phyloP scores from a whole-genome alignment of 2,113 vertebrate genomes.

The Zosterops lateralis region DNA sequence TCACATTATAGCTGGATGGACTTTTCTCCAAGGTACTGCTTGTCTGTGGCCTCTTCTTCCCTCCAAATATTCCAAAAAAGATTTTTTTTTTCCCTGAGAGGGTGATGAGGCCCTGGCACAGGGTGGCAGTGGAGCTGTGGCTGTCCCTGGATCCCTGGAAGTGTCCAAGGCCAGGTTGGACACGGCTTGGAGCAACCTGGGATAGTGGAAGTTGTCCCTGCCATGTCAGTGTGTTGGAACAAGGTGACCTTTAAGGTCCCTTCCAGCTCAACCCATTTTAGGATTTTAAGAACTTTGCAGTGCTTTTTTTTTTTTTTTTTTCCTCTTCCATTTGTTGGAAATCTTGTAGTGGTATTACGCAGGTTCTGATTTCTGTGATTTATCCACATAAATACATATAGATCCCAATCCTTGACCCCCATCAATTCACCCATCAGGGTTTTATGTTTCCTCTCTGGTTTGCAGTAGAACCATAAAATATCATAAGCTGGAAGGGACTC shows the following conservation, averaged over 20 bases:
- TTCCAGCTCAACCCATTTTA: not conserved
- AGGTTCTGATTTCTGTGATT: not conserved
- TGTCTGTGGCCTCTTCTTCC: not conserved
- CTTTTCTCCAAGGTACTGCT: not conserved
- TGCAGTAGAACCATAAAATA: not conserved
- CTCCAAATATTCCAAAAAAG: not conserved
- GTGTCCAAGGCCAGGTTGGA: not conserved
- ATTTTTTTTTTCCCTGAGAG: not conserved
- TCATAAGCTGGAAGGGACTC: not conserved
- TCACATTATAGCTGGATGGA: not conserved
- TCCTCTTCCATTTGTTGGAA: not conserved
- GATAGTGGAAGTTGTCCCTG: not conserved
- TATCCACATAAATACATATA: not conserved
- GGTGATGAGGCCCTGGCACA: not conserved
- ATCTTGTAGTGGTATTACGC: not conserved
- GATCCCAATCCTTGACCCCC: not conserved
- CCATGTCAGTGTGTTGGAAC: fast-evolving
- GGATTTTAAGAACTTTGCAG: not conserved
- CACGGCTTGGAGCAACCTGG: fast-evolving
- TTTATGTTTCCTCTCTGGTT: not conserved
- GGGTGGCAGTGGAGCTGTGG: not conserved
- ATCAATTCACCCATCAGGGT: not conserved
- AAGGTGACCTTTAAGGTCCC: not conserved
- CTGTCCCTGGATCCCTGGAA: not conserved
- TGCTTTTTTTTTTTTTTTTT: not conserved